phyloP scores from a whole-genome alignment of 2,113 vertebrate genomes.

The Phyllostomus hastatus region DNA sequence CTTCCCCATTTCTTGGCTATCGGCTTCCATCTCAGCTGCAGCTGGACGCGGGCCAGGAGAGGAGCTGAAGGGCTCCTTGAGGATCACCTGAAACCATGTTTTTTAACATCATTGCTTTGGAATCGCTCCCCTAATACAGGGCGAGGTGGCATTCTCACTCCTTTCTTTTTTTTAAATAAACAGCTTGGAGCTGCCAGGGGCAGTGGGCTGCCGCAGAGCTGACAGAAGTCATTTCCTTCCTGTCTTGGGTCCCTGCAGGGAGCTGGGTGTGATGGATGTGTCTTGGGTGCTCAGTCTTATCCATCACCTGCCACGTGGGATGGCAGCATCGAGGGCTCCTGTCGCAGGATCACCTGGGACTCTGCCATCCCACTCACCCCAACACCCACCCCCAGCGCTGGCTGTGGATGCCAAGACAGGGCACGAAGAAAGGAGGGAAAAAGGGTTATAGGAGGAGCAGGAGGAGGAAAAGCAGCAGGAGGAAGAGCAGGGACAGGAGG shows the following conservation, averaged over 20 bases:
- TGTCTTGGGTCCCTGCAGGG: not conserved
- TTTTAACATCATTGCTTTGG: not conserved
- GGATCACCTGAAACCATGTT: not conserved
- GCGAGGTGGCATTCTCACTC: not conserved
- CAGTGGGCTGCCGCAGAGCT: not conserved
- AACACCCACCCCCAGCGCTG: not conserved
- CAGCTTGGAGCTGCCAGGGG: constrained; percentile 38
- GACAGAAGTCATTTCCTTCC: constrained; percentile 48
- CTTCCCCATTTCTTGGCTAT: not conserved
- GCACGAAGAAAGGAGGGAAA: not conserved
- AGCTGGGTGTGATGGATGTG: not conserved
- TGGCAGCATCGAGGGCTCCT: not conserved
- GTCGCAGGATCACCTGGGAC: accelerated
- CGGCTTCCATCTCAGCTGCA: not conserved
- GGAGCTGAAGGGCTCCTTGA: not conserved
- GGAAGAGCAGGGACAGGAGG: no score
- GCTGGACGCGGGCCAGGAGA: not conserved
- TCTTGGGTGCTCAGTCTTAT: not conserved
- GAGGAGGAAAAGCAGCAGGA: no score
- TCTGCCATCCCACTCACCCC: not conserved
- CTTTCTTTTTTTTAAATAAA: constrained; percentile 28
- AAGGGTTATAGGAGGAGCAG: not conserved
- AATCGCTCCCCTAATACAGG: accelerated
- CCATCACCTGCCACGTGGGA: not conserved
- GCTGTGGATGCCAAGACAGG: not conserved